Evolutionary conservation across 2,888 invertebrate genomes (phyloP), one percentile per base, ranked within the genome.

Genomic region (Ectemnius continuus): DNA sequence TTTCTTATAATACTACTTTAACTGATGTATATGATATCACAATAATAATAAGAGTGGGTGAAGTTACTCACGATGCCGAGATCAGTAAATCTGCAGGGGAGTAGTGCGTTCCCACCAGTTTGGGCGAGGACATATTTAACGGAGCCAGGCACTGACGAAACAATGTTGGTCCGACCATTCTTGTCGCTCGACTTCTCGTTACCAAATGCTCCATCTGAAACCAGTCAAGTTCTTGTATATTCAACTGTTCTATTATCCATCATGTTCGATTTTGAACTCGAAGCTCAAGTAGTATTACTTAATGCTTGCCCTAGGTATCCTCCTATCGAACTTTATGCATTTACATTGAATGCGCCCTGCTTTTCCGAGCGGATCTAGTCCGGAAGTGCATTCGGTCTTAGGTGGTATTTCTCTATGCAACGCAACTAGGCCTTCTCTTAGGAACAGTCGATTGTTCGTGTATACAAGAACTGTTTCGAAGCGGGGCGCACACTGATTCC

Each of bases 51-150:
- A 36, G 8, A 6, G 36, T 11, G 36, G 36, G 11, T 52, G 13
- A 1, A 16, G 16, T 52, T 52, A 91, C 92, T 91, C 84, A 92
- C 92, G 80, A 92, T 92, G 79, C 88, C 90, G 45, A 91, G 88
- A 78, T 91, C 91, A 58, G 88, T 88, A 76, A 92, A 90, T 86
- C 91, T 91, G 83, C 92, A 92, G 6, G 92, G 92, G 61, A 92
- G 89, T 72, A 91, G 88, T 20, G 92, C 92, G 70, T 91, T 92
- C 66, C 92, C 91, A 70, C 91, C 92, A 69, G 89, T 91, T 85
- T 92, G 92, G 45, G 92, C 92, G 68, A 91, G 87, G 72, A 92
- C 88, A 76, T 91, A 90, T 63, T 91, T 92, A 70, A 86, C 81
- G 77, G 85, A 81, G 72, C 82, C 86, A 46, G 79, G 58, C 28